These are phyloP conservation scores for Dione juno DNA, from an alignment of 2,888 invertebrate genomes.

Conservation along the genomic window DNA sequence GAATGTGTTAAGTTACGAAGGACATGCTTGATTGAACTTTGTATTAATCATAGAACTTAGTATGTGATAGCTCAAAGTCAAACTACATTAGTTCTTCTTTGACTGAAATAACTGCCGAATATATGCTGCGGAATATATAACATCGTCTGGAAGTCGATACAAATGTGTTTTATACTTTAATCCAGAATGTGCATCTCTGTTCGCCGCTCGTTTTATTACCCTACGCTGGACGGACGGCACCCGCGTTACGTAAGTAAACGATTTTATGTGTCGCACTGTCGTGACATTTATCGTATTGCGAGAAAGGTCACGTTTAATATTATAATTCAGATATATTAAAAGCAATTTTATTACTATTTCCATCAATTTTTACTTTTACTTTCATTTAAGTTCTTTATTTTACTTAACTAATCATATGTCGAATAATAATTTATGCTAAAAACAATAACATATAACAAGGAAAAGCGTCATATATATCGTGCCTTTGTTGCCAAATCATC, in stretches of 20 bases:
- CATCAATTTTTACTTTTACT: not conserved
- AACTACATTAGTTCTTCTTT: not conserved
- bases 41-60: not conserved
- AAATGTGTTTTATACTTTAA: constrained; percentile 8
- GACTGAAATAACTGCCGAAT: not conserved
- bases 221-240: constrained; percentile 30
- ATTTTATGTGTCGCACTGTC: constrained; percentile 46
- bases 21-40: constrained; percentile 17
- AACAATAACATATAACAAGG: too few species aligned
- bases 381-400: constrained; percentile 1
- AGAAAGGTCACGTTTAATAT: constrained; percentile 60
- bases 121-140: too few species aligned
- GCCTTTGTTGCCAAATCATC: not conserved
- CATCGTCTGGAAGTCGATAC: not conserved
- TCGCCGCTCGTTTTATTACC: constrained; percentile 19
- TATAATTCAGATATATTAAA: constrained; percentile 57
- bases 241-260: constrained; percentile 45
- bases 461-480: too few species aligned
- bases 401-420: not conserved
- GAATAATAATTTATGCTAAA: too few species aligned
- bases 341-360: constrained; percentile 34
- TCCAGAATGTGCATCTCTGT: constrained; percentile 18
- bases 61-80: not conserved
- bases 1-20: constrained; percentile 13
- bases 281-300: constrained; percentile 54